Conservation (phyloP, 2,888 invertebrate species). For the Andrena camellia region DNA sequence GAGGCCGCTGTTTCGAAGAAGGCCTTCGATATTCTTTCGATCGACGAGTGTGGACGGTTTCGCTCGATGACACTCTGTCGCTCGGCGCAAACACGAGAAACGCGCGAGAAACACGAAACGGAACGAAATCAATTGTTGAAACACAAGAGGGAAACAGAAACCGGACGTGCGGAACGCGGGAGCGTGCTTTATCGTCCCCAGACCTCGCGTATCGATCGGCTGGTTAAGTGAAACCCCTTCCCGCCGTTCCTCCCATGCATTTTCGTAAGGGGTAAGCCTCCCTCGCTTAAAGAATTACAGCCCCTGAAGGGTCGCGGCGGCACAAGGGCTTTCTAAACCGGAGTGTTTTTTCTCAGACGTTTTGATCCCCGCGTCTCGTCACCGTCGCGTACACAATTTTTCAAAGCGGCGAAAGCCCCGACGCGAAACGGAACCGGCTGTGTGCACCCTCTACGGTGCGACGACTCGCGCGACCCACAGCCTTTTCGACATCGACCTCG, state of each 20-base stretch:
- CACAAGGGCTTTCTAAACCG: slow-evolving; percentile 45
- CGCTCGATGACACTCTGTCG: slow-evolving; percentile 5
- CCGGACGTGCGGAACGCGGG: slow-evolving; percentile 62
- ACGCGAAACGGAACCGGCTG: background rate
- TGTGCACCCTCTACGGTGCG: background rate
- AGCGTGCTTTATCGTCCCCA: slow-evolving; percentile 65
- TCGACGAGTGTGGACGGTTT: background rate
- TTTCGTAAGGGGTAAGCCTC: slow-evolving; percentile 64
- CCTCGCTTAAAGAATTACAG: slow-evolving; percentile 69
- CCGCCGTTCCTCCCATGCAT: slow-evolving; percentile 44
- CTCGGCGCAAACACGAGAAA: slow-evolving; percentile 24
- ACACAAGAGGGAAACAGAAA: slow-evolving; percentile 66
- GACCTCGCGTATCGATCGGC: slow-evolving; percentile 63
- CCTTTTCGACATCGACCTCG: background rate
- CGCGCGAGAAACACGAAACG: slow-evolving; percentile 41
- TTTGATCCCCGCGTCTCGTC: slow-evolving; percentile 40
- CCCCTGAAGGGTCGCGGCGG: slow-evolving; percentile 37
- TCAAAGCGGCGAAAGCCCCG: background rate
- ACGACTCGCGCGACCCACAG: background rate
- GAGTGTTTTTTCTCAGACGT: slow-evolving; percentile 53
- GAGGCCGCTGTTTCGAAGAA: background rate
- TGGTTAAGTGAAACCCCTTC: slow-evolving; percentile 60
- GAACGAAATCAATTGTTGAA: slow-evolving; percentile 63
- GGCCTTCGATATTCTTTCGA: background rate
- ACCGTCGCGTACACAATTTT: slow-evolving; percentile 26